These are phyloP conservation scores for Aleiodes testaceus DNA, from an alignment of 2,888 invertebrate species.

Conservation along the genomic window DNA sequence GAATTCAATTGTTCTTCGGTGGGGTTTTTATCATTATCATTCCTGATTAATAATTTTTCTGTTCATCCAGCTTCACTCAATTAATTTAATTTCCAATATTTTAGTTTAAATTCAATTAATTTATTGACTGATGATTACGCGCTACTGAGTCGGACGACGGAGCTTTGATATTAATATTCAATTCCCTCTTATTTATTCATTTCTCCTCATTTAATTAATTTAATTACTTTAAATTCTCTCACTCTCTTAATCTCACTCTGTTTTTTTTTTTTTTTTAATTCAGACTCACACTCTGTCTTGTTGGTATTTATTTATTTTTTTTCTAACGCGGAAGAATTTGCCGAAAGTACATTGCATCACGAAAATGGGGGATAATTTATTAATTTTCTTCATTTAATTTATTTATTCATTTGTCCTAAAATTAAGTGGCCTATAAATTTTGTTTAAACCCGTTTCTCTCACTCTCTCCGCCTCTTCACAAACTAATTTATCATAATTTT, in stretches of 20 bases:
- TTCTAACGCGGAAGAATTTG: slow-evolving; percentile 51
- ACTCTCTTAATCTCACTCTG: slow-evolving; percentile 44
- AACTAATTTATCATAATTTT: slow-evolving; percentile 70
- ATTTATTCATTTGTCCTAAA: slow-evolving; percentile 49
- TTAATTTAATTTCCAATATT: slow-evolving; percentile 17
- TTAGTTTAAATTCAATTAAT: slow-evolving; percentile 30
- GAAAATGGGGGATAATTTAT: slow-evolving; percentile 52
- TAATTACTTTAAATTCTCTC: slow-evolving; percentile 41
- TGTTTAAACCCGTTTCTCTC: slow-evolving; percentile 57
- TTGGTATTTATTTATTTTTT: slow-evolving; percentile 27
- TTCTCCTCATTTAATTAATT: slow-evolving; percentile 44
- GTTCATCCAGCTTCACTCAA: slow-evolving; percentile 39
- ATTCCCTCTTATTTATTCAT: slow-evolving; percentile 13
- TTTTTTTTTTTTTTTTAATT: slow-evolving; percentile 8
- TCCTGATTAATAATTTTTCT: slow-evolving; percentile 21
- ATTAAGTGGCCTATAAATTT: slow-evolving; percentile 56
- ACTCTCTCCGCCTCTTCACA: slow-evolving; percentile 57
- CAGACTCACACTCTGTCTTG: slow-evolving; percentile 40
- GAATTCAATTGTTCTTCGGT: slow-evolving; percentile 26
- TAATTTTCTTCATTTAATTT: slow-evolving; percentile 36
- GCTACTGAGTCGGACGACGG: slow-evolving; percentile 70
- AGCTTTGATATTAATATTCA: slow-evolving; percentile 59
- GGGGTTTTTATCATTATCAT: slow-evolving; percentile 22
- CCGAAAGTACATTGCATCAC: slow-evolving; percentile 52
- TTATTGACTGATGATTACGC: slow-evolving; percentile 51